These are phyloP conservation scores for Cantharis flavilabris DNA, from an alignment of 2,888 invertebrate species.

Conservation along the genomic window DNA sequence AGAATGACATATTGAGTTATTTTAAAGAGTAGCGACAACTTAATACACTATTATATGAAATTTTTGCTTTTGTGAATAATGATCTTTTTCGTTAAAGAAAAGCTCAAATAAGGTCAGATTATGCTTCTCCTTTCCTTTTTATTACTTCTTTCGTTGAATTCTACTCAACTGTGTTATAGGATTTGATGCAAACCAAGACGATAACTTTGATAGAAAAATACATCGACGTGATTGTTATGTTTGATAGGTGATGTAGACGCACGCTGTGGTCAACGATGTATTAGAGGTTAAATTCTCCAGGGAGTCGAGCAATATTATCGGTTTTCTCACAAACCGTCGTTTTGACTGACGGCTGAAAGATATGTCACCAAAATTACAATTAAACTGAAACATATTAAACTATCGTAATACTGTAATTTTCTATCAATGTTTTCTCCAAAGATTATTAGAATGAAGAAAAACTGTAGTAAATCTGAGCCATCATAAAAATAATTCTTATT, in stretches of 20 bases:
- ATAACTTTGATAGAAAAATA: conserved; percentile 27
- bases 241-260: conserved; percentile 45
- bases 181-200: conserved; percentile 37
- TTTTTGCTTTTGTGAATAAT: conserved; percentile 42
- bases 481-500: conserved; percentile 18
- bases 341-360: neutral
- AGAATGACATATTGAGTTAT: conserved; percentile 37
- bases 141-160: conserved; percentile 18
- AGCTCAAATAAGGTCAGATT: conserved; percentile 30
- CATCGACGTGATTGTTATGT: conserved; percentile 43
- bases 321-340: conserved; percentile 26
- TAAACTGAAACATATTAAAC: conserved; percentile 41
- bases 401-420: conserved; percentile 15
- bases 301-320: conserved; percentile 38
- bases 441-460: conserved; percentile 36
- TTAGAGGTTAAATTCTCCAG: conserved; percentile 40
- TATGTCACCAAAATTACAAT: neutral
- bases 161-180: conserved; percentile 37
- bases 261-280: conserved; percentile 46
- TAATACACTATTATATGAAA: conserved; percentile 42
- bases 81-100: conserved; percentile 34
- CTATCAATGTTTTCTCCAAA: conserved; percentile 15
- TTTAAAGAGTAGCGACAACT: conserved; percentile 29
- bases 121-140: conserved; percentile 29
- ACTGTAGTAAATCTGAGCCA: conserved; percentile 19